phyloP scores from a whole-genome alignment of 2,888 invertebrate species.

The Andrena dorsata region DNA sequence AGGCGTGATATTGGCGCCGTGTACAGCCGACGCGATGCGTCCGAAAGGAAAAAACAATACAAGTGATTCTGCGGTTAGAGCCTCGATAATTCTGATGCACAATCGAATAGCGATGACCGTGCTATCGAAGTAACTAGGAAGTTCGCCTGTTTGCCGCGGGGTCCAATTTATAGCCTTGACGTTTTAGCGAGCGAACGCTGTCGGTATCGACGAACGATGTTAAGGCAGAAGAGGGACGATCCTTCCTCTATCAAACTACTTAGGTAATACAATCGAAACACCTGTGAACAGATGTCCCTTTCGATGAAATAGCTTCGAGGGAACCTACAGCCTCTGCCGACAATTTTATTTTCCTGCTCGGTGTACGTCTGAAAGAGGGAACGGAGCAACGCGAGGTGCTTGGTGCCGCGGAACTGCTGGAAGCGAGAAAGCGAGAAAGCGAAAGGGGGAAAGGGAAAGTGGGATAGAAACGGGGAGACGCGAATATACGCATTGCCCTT shows the following conservation, averaged over 20 bases:
- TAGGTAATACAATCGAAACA: neutral
- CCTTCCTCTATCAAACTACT: neutral
- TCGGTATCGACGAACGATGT: neutral
- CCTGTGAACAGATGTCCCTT: constrained; percentile 4
- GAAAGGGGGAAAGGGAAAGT: constrained; percentile 52
- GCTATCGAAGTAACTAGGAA: neutral
- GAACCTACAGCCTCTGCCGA: neutral
- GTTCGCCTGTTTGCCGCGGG: constrained; percentile 6
- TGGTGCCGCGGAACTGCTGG: constrained; percentile 31
- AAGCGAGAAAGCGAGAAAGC: constrained; percentile 42
- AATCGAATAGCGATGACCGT: constrained; percentile 21
- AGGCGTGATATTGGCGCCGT: neutral
- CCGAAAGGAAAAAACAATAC: constrained; percentile 23
- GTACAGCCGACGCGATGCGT: constrained; percentile 8
- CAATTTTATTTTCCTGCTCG: neutral
- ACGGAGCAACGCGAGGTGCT: constrained; percentile 2
- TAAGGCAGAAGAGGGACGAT: neutral
- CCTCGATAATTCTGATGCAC: constrained; percentile 18
- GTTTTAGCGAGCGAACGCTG: neutral
- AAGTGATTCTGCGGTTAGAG: constrained; percentile 15
- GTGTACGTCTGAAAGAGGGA: neutral
- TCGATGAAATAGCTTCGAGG: constrained; percentile 7
- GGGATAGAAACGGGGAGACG: constrained; percentile 46
- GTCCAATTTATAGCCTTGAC: constrained; percentile 21
- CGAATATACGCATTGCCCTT: constrained; percentile 66